These are phyloP conservation scores for Venturia canescens DNA, from an alignment of 1,140 invertebrate species.

Conservation along the genomic window DNA sequence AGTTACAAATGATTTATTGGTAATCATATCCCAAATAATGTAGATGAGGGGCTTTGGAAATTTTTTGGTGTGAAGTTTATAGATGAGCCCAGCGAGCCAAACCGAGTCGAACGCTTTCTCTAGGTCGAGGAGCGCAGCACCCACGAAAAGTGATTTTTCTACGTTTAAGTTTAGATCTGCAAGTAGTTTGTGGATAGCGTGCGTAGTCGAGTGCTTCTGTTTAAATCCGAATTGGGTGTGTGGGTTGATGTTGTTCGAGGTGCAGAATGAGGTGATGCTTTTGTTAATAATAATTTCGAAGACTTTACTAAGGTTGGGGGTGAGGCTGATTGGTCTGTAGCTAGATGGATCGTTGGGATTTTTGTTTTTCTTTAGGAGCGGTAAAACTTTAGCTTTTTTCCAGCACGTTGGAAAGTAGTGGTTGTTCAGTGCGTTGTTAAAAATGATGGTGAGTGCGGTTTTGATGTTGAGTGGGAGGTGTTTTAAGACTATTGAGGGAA, in stretches of 20 bases:
- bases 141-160: not conserved
- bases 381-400: slow-evolving; percentile 57
- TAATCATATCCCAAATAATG: slow-evolving; percentile 31
- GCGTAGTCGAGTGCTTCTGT: not conserved
- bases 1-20: not conserved
- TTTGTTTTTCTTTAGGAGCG: slow-evolving; percentile 57
- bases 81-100: slow-evolving; percentile 49
- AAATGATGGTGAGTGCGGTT: slow-evolving; percentile 15
- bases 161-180: not conserved
- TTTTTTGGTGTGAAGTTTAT: slow-evolving; percentile 48
- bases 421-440: slow-evolving; percentile 48
- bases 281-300: slow-evolving; percentile 52
- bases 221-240: slow-evolving; percentile 23
- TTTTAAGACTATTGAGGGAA: too few species aligned
- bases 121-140: too few species aligned
- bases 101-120: slow-evolving; percentile 50
- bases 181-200: slow-evolving; percentile 12
- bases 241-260: not conserved
- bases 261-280: not conserved
- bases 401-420: slow-evolving; percentile 50
- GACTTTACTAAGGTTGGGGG: slow-evolving; percentile 56
- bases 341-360: slow-evolving; percentile 28
- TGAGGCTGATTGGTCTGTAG: slow-evolving; percentile 59
- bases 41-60: slow-evolving; percentile 30
- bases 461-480: slow-evolving; percentile 39